Base-by-base conservation (phyloP, 2,797 vertebrate genomes). In the Gymnocypris eckloni region DNA sequence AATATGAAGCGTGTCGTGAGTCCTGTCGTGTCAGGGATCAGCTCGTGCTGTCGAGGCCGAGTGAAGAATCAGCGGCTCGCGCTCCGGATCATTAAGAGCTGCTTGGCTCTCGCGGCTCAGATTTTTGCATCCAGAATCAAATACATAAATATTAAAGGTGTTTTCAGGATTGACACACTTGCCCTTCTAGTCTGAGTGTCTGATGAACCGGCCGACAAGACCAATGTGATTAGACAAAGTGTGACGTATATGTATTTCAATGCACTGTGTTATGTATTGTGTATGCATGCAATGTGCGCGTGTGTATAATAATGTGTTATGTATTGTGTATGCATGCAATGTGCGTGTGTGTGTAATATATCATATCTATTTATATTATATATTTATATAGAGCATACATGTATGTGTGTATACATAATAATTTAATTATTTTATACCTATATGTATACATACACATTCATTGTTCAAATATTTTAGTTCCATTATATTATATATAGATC, bases 1-100 rank as follows among this genome's bases (percentile, higher is more conserved):
- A 56, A 71, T 70, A 71, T 66, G 13, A 41, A 70, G 28, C 33
- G 64, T 16, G 25, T 80, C 43, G 25, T 41, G 39, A 61, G 54
- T 41, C 37, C 37, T 59, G 20, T 10, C 22, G 28, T 83, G 66
- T 59, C 71, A 67, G 39, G 81, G 70, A 89, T 84, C 88, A 87
- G 87, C 87, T 89, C 41, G 28, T 54, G 84, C 73, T 87, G 66
- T 85, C 66, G 78, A 84, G 71, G 28, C 41, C 64, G 84, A 79
- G 86, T 82, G 67, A 79, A 84, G 81, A 83, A 88, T 89, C 84
- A 81, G 28, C 28, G 28, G 9, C 41, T 84, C 78, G 48, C 43
- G 78, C 12, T n/a, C 41, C 28, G 28, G 28, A 33, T 59, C 80
- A 56, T 81, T 18, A 28, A 59, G 69, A 83, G 50, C 61, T 50